A percentile compares a stretch with the other conserved stretches of the same genome.
These are phyloP conservation scores for Nasua narica DNA, from an alignment of 2,797 vertebrate species.

Conservation along the genomic window DNA sequence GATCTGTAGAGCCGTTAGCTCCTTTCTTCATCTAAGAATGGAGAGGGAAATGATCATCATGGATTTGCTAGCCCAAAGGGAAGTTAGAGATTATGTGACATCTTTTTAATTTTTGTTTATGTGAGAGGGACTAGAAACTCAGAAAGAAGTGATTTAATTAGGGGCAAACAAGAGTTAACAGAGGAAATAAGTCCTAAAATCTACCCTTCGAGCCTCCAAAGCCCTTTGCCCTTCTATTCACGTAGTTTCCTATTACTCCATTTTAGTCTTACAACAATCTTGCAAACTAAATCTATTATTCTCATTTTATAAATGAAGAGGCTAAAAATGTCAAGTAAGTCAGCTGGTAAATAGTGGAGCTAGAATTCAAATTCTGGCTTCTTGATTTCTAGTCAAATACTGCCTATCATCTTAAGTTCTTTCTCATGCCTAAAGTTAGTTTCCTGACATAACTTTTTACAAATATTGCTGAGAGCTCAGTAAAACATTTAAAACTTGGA, in stretches of 20 bases:
- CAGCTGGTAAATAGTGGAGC: neutral
- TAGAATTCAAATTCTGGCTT: slow-evolving; percentile 29
- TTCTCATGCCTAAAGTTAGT: neutral
- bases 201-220: neutral
- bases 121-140: neutral
- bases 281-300: neutral
- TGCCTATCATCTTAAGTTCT: neutral
- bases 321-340: slow-evolving; percentile 19
- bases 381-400: slow-evolving; percentile 12
- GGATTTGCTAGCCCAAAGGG: neutral
- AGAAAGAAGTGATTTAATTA: neutral
- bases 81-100: neutral
- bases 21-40: neutral
- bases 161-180: neutral
- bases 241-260: neutral
- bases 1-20: neutral
- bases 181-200: neutral
- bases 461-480: slow-evolving; percentile 5
- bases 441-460: neutral
- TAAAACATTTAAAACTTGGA: slow-evolving; percentile 28
- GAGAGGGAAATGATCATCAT: neutral
- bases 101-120: neutral
- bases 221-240: neutral
- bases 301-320: neutral
- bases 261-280: neutral